These are phyloP conservation scores for Agrilus cyanescens DNA, from an alignment of 2,888 invertebrate species.

Conservation along the genomic window DNA sequence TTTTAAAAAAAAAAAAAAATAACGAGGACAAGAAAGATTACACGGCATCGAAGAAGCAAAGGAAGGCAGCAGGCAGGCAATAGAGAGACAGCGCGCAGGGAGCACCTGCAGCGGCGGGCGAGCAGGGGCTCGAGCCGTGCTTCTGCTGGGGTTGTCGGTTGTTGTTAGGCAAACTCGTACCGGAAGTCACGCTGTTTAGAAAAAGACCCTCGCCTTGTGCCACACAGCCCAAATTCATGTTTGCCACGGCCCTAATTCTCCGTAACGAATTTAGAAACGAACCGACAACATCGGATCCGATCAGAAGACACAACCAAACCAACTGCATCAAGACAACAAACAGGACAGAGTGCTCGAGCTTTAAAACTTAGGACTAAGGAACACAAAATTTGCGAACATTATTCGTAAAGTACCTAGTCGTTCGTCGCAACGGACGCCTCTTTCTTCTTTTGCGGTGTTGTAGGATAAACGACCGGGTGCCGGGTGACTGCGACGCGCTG, in stretches of 20 bases:
- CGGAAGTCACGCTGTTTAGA: conserved; percentile 18
- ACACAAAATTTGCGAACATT: no score
- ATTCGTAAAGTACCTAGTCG: no score
- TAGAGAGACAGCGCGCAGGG: conserved; percentile 2
- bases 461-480: no score
- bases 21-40: no score
- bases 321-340: neutral
- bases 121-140: neutral
- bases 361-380: no score
- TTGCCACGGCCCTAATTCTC: conserved; percentile 13
- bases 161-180: conserved; percentile 7
- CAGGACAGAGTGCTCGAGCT: neutral
- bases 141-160: neutral
- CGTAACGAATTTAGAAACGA: conserved; percentile 19
- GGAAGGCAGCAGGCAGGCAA: neutral
- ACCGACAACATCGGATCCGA: conserved; percentile 5
- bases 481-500: no score
- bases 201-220: conserved; percentile 13
- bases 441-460: no score
- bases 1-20: no score
- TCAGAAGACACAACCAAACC: neutral
- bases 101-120: neutral
- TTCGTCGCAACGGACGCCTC: no score
- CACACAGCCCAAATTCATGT: conserved; percentile 15
- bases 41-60: no score